Percentiles rank a stretch among this genome's conserved stretches.
These are phyloP conservation scores for Telenomus remus DNA, from an alignment of 1,140 invertebrate species.

Conservation along the genomic window DNA sequence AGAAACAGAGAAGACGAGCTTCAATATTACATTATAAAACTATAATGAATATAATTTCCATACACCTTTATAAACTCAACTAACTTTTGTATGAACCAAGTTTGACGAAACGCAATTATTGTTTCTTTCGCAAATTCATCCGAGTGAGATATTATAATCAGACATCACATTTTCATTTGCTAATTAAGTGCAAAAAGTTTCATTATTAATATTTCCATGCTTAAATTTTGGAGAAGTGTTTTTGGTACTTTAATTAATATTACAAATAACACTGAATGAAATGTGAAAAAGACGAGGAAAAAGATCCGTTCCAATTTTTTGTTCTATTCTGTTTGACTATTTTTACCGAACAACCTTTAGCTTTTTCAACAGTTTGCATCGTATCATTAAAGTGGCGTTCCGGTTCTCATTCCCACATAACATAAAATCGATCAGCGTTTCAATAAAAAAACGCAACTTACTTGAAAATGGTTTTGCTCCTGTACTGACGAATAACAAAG, in stretches of 20 bases:
- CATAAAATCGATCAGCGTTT: conserved; percentile 7
- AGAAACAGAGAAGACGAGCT: conserved; percentile 7
- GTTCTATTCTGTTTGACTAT: conserved; percentile 2
- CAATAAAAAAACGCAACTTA: conserved; percentile 51
- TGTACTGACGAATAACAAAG: conserved; percentile 41
- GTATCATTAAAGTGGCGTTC: conserved; percentile 8
- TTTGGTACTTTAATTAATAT: too few relatives aligned
- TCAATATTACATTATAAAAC: too few relatives aligned
- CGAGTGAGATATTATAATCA: too few relatives aligned
- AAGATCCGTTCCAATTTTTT: conserved; percentile 11
- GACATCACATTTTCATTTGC: too few relatives aligned
- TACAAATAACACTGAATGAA: too few relatives aligned
- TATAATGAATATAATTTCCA: background rate
- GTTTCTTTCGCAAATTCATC: too few relatives aligned
- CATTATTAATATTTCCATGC: too few relatives aligned
- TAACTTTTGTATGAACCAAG: too few relatives aligned
- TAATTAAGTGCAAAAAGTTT: too few relatives aligned
- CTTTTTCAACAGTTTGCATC: conserved; percentile 27
- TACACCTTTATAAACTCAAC: background rate
- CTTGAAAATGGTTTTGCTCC: conserved; percentile 66
- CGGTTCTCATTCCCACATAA: conserved; percentile 12
- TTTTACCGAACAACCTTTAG: conserved; percentile 37
- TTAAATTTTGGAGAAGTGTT: too few relatives aligned
- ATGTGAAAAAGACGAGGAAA: too few relatives aligned
- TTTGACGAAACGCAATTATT: too few relatives aligned